phyloP scores from a whole-genome alignment of 2,888 invertebrate genomes.

The Lissocephala sabroskyi region DNA sequence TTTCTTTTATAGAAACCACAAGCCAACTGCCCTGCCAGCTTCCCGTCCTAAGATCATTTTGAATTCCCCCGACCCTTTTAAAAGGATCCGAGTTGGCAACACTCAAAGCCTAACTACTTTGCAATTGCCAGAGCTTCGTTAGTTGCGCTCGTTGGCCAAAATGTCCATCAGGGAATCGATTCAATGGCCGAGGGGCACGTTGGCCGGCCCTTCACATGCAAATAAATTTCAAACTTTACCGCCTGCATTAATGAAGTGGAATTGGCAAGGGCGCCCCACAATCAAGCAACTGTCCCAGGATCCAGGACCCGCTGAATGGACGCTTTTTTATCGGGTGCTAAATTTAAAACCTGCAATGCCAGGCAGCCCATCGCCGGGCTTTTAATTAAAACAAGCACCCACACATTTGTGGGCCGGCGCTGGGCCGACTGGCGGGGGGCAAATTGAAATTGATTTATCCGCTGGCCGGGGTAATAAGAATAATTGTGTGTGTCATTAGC shows the following conservation, averaged over 20 bases:
- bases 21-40: no score
- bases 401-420: not conserved
- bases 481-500: slow-evolving; percentile 63
- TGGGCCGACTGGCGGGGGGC: not conserved
- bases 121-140: no score
- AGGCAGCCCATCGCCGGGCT: slow-evolving; percentile 37
- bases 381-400: slow-evolving; percentile 47
- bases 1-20: no score
- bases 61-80: no score
- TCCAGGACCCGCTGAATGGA: no score
- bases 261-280: not conserved
- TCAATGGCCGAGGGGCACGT: slow-evolving; percentile 16
- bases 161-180: no score
- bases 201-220: slow-evolving; percentile 37
- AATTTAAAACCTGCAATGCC: slow-evolving; percentile 50
- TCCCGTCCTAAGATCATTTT: no score
- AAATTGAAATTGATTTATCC: no score
- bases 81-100: no score
- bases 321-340: slow-evolving; percentile 19
- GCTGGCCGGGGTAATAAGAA: slow-evolving; percentile 37
- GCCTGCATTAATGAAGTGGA: slow-evolving; percentile 48
- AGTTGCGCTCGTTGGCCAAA: no score
- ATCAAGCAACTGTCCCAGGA: slow-evolving; percentile 6
- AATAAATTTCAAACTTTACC: slow-evolving; percentile 56
- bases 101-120: no score